Evolutionary conservation across 1,140 invertebrate species (phyloP).

Genomic region (Caenorhabditis elegans): WBcel235 BX284604.4:686501-687000

Average conservation of each 20-base stretch:
- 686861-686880: conserved; percentile 11
- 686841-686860: not conserved
- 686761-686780: not conserved
- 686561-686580: not conserved
- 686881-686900: conserved; percentile 11
- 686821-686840: not conserved
- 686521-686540: conserved; percentile 10
- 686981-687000: not conserved
- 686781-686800: not conserved
- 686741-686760: too few species aligned
- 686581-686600: not conserved
- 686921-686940: not conserved
- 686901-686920: not conserved
- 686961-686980: not conserved
- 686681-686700: too few species aligned
- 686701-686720: too few species aligned
- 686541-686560: conserved; percentile 8
- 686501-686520: not conserved
- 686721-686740: too few species aligned
- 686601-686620: too few species aligned
- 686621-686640: too few species aligned
- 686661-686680: too few species aligned
- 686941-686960: not conserved
- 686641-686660: too few species aligned
- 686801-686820: conserved; percentile 5